These are phyloP conservation scores for Gallinago undulata DNA, from an alignment of 2,113 vertebrate species.

Conservation along the genomic window DNA sequence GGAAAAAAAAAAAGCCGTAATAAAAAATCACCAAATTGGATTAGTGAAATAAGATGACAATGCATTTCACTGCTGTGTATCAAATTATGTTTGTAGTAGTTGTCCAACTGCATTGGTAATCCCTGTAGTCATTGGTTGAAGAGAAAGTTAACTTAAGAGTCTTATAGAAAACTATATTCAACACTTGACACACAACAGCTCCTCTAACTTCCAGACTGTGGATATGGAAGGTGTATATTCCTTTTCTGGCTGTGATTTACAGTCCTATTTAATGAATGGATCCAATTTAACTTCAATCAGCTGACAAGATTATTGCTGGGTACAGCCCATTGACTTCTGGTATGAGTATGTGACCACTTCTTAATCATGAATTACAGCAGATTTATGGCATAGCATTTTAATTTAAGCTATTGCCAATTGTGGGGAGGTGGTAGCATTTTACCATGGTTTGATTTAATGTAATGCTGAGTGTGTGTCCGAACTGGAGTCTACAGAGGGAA, in stretches of 20 bases:
- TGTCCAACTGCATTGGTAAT: not conserved
- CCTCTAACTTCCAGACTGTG: not conserved
- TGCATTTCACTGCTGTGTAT: not conserved
- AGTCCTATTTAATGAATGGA: conserved; percentile 16
- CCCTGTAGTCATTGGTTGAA: not conserved
- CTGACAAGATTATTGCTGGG: conserved; percentile 35
- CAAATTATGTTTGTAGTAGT: not conserved
- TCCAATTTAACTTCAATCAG: conserved; percentile 36
- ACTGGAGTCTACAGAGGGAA: not conserved
- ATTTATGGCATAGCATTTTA: conserved; percentile 12
- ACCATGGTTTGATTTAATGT: conserved; percentile 8
- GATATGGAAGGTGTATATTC: not conserved
- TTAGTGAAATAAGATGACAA: not conserved
- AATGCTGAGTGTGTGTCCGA: not conserved
- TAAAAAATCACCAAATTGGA: not conserved
- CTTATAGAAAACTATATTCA: not conserved
- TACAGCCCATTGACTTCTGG: not conserved
- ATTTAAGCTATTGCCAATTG: conserved; percentile 26
- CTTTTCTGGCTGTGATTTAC: conserved; percentile 40
- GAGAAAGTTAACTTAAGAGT: not conserved
- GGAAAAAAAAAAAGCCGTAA: not conserved
- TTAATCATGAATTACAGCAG: conserved; percentile 2
- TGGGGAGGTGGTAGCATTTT: not conserved
- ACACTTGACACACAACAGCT: not conserved
- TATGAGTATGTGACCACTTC: conserved; percentile 1